phyloP scores from a whole-genome alignment of 2,888 invertebrate species.

The Netelia melanura region DNA sequence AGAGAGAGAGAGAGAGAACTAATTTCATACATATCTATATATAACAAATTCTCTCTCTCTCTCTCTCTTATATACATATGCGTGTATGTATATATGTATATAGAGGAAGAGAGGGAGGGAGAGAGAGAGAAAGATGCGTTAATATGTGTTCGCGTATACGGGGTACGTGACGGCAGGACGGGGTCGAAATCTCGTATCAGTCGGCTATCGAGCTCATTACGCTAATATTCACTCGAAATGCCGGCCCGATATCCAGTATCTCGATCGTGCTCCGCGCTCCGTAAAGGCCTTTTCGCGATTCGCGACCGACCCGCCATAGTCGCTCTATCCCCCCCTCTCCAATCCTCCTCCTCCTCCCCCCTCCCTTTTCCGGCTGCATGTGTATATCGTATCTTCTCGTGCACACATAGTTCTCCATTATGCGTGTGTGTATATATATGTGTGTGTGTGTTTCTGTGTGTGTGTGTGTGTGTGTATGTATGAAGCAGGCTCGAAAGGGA shows the following conservation, averaged over 20 bases:
- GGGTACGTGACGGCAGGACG: slow-evolving; percentile 76
- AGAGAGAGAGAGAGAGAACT: no score
- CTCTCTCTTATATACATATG: no score
- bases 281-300: slow-evolving; percentile 80
- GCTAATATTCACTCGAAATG: slow-evolving; percentile 84
- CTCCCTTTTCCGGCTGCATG: background rate
- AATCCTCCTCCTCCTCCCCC: background rate
- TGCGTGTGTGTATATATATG: background rate
- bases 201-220: slow-evolving; percentile 83
- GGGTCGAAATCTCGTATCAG: slow-evolving; percentile 81
- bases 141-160: slow-evolving; percentile 15
- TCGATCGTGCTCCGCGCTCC: slow-evolving; percentile 82
- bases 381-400: slow-evolving; percentile 29
- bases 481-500: background rate
- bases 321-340: slow-evolving; percentile 26
- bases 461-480: background rate
- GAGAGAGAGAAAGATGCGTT: no score
- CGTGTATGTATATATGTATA: no score
- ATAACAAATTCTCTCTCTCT: no score
- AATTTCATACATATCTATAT: no score
- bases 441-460: background rate
- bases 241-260: slow-evolving; percentile 79
- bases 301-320: slow-evolving; percentile 61
- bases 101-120: no score
- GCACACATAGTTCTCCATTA: background rate